These are phyloP conservation scores for Lissocephala sabroskyi DNA, from an alignment of 2,888 invertebrate species.

Conservation along the genomic window DNA sequence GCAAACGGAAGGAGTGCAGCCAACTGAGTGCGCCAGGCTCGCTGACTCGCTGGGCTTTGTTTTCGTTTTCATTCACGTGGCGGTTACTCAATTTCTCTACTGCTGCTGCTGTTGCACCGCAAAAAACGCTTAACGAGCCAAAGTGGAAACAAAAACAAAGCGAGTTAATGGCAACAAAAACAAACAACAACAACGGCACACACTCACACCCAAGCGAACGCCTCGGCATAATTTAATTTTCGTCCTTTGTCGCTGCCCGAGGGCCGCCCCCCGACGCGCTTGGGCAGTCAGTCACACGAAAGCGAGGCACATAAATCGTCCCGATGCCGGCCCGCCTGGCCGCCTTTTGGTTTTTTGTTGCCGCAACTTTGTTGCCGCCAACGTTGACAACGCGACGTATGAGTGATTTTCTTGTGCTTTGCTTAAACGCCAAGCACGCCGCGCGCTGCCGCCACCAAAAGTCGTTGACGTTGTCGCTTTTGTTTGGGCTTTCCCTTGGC, in stretches of 20 bases:
- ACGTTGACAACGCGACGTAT: slow-evolving; percentile 30
- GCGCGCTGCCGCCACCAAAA: slow-evolving; percentile 17
- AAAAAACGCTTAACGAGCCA: slow-evolving; percentile 32
- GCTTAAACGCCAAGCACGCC: not conserved
- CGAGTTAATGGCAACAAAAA: slow-evolving; percentile 44
- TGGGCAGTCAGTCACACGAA: slow-evolving; percentile 20
- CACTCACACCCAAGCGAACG: slow-evolving; percentile 18
- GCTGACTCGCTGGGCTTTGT: slow-evolving; percentile 41
- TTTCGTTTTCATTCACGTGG: slow-evolving; percentile 61
- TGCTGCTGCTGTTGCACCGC: not conserved
- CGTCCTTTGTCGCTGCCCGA: slow-evolving; percentile 23
- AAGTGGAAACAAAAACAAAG: slow-evolving; percentile 45
- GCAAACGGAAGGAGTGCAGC: not conserved
- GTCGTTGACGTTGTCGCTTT: slow-evolving; percentile 28
- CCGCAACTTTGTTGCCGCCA: slow-evolving; percentile 51
- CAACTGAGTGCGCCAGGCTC: not conserved
- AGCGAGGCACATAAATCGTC: slow-evolving; percentile 7
- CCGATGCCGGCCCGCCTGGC: not conserved
- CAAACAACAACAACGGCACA: not conserved
- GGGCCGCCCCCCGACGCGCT: slow-evolving; percentile 40
- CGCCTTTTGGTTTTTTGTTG: slow-evolving; percentile 21
- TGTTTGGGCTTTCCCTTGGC: not conserved
- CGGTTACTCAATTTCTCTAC: slow-evolving; percentile 57
- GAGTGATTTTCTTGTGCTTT: slow-evolving; percentile 23
- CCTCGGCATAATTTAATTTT: slow-evolving; percentile 54